These are phyloP conservation scores for Drosophila baimaii DNA, from an alignment of 1,140 invertebrate genomes.

Conservation along the genomic window DNA sequence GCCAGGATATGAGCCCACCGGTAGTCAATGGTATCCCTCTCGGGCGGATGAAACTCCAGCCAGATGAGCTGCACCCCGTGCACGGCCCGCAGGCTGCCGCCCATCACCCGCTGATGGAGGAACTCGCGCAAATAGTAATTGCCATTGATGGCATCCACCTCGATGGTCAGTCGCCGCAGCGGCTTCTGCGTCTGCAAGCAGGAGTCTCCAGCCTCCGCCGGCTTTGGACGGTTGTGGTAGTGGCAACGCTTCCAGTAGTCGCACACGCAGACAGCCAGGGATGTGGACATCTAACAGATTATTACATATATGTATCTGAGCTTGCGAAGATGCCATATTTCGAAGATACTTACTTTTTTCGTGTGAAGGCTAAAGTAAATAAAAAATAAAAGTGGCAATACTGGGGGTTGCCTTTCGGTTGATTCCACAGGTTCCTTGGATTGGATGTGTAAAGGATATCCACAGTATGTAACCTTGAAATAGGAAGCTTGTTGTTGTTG, in stretches of 20 bases:
- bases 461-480: background rate
- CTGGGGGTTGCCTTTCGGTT: background rate
- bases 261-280: conserved; percentile 55
- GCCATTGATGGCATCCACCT: conserved; percentile 68
- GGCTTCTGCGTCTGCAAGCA: background rate
- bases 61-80: conserved; percentile 64
- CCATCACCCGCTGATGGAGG: conserved; percentile 39
- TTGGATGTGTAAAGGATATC: background rate
- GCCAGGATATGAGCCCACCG: conserved; percentile 86
- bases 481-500: background rate
- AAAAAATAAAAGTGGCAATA: background rate
- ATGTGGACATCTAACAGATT: conserved; percentile 5
- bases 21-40: conserved; percentile 88
- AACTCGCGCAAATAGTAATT: conserved; percentile 71
- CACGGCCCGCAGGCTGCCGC: conserved; percentile 7
- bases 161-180: conserved; percentile 45
- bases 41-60: conserved; percentile 85
- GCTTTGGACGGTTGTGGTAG: conserved; percentile 38
- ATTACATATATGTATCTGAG: too few relatives aligned
- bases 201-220: conserved; percentile 5
- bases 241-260: conserved; percentile 67
- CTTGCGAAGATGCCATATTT: background rate
- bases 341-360: conserved; percentile 3
- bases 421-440: conserved; percentile 15
- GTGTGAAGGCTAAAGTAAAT: background rate